Base-by-base conservation (phyloP, 2,888 invertebrate species). In the Ceramica pisi region DNA sequence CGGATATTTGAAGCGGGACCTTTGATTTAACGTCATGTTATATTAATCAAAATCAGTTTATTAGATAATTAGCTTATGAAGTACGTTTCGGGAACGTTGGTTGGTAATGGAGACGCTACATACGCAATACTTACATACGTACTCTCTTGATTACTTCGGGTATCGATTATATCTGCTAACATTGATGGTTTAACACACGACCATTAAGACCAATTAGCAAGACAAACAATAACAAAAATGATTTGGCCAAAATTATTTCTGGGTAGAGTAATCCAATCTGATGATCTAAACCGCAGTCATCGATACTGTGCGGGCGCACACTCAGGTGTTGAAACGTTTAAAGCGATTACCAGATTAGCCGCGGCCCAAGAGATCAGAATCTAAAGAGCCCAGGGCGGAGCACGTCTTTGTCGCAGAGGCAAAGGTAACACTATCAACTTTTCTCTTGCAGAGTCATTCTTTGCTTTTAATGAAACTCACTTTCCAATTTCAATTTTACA, bases 331-430 rank as follows among this genome's bases (percentile, higher is more conserved):
- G 90, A 91, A 91, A 90, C 86, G 70, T 89, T 87, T 88, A 88
- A 90, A 90, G 87, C 88, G 87, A 90, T 90, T 91, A 91, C 91
- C 89, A 88, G 90, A 89, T 90, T 90, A 89, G 90, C 88, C 88
- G 89, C 84, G 85, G 83, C 84, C 82, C 83, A 84, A 81, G 86
- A 91, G 92, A 94, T 94, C 82, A 83, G 81, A 90, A 93, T 94
- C 92, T 89, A 86, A 87, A 90, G 86, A 86, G 91, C 93, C 86
- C 79, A 83, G 75, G 87, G 93, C 92, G 83, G 80, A 80, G 87
- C 86, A 81, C 81, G 86, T 88, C 89, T 89, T 90, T 87, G 91
- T 91, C 91, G 92, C 91, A 91, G 89, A 80, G 71, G 92, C 90
- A 91, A 89, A 82, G 80, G 67, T 87, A 85, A 86, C 80, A 83